These are phyloP conservation scores for Diuraphis noxia DNA, from an alignment of 1,140 invertebrate genomes.

Conservation along the genomic window DNA sequence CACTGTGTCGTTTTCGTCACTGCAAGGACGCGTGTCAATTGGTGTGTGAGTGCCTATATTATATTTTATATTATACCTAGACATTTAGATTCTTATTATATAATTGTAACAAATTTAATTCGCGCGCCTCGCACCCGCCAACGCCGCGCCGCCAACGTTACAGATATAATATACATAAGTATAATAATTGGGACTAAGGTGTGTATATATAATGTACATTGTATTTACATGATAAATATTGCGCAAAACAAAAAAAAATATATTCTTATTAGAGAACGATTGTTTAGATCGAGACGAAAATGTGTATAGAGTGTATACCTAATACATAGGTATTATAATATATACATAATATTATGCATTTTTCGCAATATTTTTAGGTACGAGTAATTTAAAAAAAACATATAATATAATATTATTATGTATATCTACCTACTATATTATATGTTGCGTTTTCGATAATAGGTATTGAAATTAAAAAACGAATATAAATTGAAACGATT, in stretches of 20 bases:
- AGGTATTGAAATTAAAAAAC: conserved; percentile 18
- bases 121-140: not conserved
- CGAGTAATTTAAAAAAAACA: not conserved
- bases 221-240: not conserved
- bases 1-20: not conserved
- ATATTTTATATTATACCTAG: not conserved
- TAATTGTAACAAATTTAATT: conserved; percentile 41
- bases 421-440: not conserved
- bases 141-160: not conserved
- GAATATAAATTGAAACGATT: not conserved
- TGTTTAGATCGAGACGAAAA: conserved; percentile 36
- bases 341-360: not conserved
- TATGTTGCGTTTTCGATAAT: not conserved
- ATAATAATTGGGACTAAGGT: not conserved
- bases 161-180: not conserved
- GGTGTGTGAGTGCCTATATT: not conserved
- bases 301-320: not conserved
- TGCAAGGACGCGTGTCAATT: conserved; percentile 32
- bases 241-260: conserved; percentile 9
- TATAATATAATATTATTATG: not conserved
- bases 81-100: conserved; percentile 23
- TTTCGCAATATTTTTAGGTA: conserved; percentile 28
- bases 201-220: not conserved
- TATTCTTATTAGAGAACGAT: not conserved
- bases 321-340: not conserved